Evolutionary conservation across 2,113 vertebrate species (phyloP).

Genomic region (Brachyhypopomus occidentalis): DNA sequence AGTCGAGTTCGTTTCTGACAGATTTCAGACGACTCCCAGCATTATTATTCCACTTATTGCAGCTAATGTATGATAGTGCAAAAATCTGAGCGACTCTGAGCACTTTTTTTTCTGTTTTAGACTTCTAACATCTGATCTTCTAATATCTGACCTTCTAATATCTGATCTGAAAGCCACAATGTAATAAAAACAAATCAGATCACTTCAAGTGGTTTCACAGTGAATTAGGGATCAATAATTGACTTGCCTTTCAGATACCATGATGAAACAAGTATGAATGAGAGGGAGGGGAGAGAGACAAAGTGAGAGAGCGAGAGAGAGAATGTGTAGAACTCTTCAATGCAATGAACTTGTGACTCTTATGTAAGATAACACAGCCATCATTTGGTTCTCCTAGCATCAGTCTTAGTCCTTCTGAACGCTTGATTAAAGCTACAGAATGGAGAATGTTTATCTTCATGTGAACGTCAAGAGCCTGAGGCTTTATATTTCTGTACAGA

Average conservation of each 20-base stretch:
- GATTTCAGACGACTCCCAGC: not conserved
- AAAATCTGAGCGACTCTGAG: conserved; percentile 13
- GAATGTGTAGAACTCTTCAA: not conserved
- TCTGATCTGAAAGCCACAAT: conserved; percentile 14
- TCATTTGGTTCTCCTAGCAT: not conserved
- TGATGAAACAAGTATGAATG: conserved; percentile 15
- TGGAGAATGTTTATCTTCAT: not conserved
- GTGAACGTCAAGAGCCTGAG: not conserved
- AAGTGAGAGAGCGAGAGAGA: not conserved
- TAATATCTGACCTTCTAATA: not conserved
- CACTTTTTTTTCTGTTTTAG: too few species aligned
- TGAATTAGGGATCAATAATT: conserved; percentile 40
- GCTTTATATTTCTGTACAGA: not conserved
- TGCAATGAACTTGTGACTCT: conserved; percentile 1
- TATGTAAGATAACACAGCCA: not conserved
- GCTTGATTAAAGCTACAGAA: not conserved
- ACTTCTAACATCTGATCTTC: too few species aligned
- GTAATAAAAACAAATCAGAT: conserved; percentile 32
- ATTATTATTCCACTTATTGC: conserved; percentile 23
- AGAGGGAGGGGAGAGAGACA: conserved; percentile 10
- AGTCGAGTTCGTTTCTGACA: not conserved
- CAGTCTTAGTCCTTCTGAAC: not conserved
- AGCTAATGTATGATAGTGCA: conserved; percentile 14
- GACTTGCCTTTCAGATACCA: conserved; percentile 37
- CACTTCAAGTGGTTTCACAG: conserved; percentile 22